Base-by-base conservation (phyloP, 1,140 invertebrate species). In the Thaumetopoea pityocampa region DNA sequence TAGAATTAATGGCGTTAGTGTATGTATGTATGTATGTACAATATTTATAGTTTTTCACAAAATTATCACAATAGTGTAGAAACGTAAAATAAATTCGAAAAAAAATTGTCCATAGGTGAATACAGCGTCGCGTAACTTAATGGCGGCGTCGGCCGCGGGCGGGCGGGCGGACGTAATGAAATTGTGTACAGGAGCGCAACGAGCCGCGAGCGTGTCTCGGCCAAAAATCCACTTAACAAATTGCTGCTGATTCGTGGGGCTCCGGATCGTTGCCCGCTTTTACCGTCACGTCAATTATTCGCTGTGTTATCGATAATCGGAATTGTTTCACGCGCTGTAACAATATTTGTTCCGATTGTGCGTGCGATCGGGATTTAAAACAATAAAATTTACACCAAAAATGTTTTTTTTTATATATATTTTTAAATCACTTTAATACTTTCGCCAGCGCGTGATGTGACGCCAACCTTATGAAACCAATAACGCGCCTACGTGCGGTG, bases 171-270 rank as follows among this genome's bases (percentile, higher is more conserved):
- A 76, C 70, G 79, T 83, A 83, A 83, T 83, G 76, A 83, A 83
- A 83, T 83, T 83, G 76, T 83, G 79, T 83, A 83, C 71, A 79
- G 77, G 57, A 72, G 79, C 77, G 77, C 74, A 77, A 77, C 77
- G 79, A 76, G 76, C 62, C 77, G 70, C 67, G 79, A 73, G 69
- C 79, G 69, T 83, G 77, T 83, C 79, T 79, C 79, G 77, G 72
- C 63, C 72, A 83, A 83, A 83, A 83, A 83, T 83, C 79, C 79
- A 81, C 77, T 84, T 84, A 84, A 84, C 79, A 84, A 84, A 84
- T 84, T 84, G 79, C 77, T 80, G 79, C 74, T 83, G 77, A 84
- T 84, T 81, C 79, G 77, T 70, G 79, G 74, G 79, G 79, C 78
- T 81, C 72, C 67, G 72, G 71, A 71, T 84, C 79, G 74, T 84